Conservation (phyloP, 2,888 invertebrate genomes). For the Aphodius sticticus region DNA sequence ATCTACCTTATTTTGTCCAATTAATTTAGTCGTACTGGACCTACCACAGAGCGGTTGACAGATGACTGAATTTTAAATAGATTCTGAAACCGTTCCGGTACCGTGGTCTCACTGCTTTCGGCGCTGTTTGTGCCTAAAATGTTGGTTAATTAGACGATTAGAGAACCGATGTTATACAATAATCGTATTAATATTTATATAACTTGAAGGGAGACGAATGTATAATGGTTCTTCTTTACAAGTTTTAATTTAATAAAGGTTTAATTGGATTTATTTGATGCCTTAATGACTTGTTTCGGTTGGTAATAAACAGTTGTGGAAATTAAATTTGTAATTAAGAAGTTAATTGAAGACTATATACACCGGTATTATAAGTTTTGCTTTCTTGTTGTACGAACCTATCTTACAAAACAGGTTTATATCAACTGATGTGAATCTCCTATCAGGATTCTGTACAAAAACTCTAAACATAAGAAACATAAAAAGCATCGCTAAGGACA, state of each 20-base stretch:
- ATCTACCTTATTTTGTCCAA: background rate
- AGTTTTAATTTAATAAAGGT: background rate
- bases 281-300: background rate
- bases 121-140: background rate
- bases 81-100: background rate
- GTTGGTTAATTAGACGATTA: background rate
- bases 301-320: background rate
- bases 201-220: background rate
- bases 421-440: too few species aligned
- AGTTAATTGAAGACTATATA: background rate
- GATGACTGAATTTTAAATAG: slow-evolving; percentile 4
- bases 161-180: background rate
- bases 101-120: background rate
- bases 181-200: background rate
- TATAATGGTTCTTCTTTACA: background rate
- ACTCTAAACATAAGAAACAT: too few species aligned
- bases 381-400: background rate
- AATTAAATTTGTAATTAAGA: background rate
- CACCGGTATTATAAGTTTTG: too few species aligned
- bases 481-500: too few species aligned
- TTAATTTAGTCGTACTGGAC: background rate
- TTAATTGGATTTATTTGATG: background rate
- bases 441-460: too few species aligned
- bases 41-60: background rate
- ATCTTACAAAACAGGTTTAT: background rate